Conservation (phyloP, 2,888 invertebrate genomes). For the Tetramorium bicarinatum region DNA sequence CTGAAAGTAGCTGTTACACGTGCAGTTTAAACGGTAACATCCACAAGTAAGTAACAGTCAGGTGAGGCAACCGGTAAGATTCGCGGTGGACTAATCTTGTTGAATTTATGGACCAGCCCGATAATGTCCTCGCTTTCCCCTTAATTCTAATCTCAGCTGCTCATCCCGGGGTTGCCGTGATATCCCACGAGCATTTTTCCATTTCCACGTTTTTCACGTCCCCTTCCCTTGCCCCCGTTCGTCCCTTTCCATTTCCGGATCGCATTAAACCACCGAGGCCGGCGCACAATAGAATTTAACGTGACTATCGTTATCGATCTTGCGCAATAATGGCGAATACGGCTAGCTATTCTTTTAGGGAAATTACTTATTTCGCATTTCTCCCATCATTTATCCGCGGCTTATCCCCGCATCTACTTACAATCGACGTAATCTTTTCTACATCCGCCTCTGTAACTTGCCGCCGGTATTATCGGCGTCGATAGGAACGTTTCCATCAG, state of each 20-base stretch:
- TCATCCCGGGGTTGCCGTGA: conserved; percentile 67
- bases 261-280: conserved; percentile 69
- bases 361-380: conserved; percentile 37
- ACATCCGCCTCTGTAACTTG: background rate
- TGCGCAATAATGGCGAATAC: conserved; percentile 64
- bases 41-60: conserved; percentile 55
- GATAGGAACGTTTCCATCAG: conserved; percentile 8
- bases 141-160: conserved; percentile 78
- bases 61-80: conserved; percentile 62
- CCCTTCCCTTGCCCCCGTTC: background rate
- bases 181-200: conserved; percentile 73
- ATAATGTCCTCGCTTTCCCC: conserved; percentile 82
- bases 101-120: conserved; percentile 81
- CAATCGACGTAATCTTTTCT: conserved; percentile 9
- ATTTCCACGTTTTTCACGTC: conserved; percentile 59
- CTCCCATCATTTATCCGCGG: conserved; percentile 30
- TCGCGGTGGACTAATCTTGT: conserved; percentile 80
- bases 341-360: conserved; percentile 38
- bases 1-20: conserved; percentile 41
- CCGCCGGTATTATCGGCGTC: background rate
- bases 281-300: conserved; percentile 74
- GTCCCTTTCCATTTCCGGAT: conserved; percentile 70
- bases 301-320: conserved; percentile 71
- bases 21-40: conserved; percentile 64
- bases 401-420: conserved; percentile 30